Conservation (phyloP, 2,797 vertebrate genomes). For the Gobio occitaniae region DNA sequence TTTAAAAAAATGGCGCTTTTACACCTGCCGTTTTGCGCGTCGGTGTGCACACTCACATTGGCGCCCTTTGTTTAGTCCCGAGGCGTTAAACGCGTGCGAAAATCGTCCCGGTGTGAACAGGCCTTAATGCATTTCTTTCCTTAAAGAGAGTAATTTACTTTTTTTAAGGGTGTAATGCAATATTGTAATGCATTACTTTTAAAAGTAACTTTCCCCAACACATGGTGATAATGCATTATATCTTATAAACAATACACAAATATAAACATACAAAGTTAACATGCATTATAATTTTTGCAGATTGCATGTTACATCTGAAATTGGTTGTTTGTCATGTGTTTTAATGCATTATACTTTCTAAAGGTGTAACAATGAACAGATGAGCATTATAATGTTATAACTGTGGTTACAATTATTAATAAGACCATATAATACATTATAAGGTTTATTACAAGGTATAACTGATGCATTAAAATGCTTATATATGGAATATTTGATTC, state of each 20-base stretch:
- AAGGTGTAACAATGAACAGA: not conserved
- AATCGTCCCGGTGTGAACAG: no score
- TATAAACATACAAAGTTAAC: not conserved
- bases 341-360: not conserved
- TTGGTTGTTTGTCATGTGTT: not conserved
- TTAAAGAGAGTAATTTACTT: no score
- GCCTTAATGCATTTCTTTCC: no score
- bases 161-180: no score
- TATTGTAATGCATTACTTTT: no score
- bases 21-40: no score
- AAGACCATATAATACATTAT: not conserved
- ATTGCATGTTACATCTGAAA: not conserved
- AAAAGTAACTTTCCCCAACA: not conserved
- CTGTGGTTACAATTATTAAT: not conserved
- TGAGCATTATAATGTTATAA: not conserved
- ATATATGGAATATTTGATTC: not conserved
- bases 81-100: no score
- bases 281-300: not conserved
- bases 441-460: not conserved
- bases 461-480: not conserved
- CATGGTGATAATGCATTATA: not conserved
- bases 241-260: not conserved
- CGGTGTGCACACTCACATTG: no score
- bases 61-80: no score
- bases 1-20: no score